A percentile compares a stretch with the other conserved stretches of the same genome.
Conservation (phyloP, 2,113 vertebrate species). For the Megaptera novaeangliae region DNA sequence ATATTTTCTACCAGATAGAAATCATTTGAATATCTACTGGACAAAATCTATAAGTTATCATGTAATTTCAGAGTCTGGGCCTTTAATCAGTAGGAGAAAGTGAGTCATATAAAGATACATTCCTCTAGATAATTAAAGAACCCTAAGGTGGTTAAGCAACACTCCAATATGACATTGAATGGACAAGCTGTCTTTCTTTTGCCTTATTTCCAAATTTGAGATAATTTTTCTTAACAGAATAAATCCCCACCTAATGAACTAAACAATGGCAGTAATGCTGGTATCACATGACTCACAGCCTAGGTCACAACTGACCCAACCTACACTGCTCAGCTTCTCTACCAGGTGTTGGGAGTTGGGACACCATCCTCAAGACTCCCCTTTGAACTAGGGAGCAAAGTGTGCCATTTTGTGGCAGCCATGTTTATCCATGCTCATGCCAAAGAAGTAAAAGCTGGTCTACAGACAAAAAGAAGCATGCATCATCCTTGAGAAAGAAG, state of each 20-base stretch:
- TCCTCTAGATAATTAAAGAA: neutral
- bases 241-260: neutral
- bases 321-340: neutral
- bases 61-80: neutral
- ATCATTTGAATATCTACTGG: neutral
- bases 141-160: neutral
- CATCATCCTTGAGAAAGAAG: neutral
- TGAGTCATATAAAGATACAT: neutral
- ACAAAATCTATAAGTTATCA: neutral
- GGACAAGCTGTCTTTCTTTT: neutral
- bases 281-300: neutral
- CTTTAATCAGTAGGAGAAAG: neutral
- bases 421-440: neutral
- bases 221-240: constrained; percentile 22
- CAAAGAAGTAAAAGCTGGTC: neutral
- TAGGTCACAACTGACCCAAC: neutral
- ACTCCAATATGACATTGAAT: neutral
- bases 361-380: neutral
- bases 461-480: neutral
- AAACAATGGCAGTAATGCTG: neutral
- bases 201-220: neutral
- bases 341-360: neutral
- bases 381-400: neutral
- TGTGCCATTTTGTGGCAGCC: neutral
- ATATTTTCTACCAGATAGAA: neutral